These are phyloP conservation scores for Sphaerophoria taeniata DNA, from an alignment of 2,888 invertebrate genomes.

Conservation along the genomic window DNA sequence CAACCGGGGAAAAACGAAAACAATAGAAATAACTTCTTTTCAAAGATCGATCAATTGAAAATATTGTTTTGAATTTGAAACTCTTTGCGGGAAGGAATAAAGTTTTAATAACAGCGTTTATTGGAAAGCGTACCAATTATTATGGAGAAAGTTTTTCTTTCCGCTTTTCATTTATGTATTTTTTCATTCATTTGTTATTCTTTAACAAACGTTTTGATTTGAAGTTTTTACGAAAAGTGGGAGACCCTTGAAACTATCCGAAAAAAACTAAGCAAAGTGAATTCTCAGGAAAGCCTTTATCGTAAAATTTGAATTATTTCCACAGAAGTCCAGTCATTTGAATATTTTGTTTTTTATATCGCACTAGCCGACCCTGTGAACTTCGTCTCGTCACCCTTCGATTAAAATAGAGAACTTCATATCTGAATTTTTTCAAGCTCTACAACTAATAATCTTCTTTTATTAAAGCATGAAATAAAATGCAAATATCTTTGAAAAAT, in stretches of 20 bases:
- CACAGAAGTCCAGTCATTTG: background rate
- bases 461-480: too few species aligned
- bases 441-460: too few species aligned
- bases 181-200: background rate
- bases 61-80: too few species aligned
- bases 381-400: too few species aligned
- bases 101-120: constrained; percentile 64
- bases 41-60: constrained; percentile 2
- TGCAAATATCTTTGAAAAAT: too few species aligned
- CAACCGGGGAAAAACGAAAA: constrained; percentile 11
- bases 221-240: background rate
- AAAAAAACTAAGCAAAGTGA: background rate
- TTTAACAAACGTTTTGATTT: too few species aligned
- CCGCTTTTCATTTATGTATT: background rate
- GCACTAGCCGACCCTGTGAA: too few species aligned
- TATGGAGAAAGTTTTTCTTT: constrained; percentile 56
- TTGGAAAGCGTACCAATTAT: constrained; percentile 68
- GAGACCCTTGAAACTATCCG: background rate
- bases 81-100: constrained; percentile 61
- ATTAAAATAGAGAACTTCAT: too few species aligned
- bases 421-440: too few species aligned
- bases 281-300: too few species aligned
- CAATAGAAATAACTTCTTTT: constrained; percentile 20
- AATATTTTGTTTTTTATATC: too few species aligned
- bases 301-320: too few species aligned